Percentiles rank a stretch among this genome's conserved stretches.
phyloP scores from a whole-genome alignment of 1,140 invertebrate genomes.

The Tetranychus cinnabarinus region DNA sequence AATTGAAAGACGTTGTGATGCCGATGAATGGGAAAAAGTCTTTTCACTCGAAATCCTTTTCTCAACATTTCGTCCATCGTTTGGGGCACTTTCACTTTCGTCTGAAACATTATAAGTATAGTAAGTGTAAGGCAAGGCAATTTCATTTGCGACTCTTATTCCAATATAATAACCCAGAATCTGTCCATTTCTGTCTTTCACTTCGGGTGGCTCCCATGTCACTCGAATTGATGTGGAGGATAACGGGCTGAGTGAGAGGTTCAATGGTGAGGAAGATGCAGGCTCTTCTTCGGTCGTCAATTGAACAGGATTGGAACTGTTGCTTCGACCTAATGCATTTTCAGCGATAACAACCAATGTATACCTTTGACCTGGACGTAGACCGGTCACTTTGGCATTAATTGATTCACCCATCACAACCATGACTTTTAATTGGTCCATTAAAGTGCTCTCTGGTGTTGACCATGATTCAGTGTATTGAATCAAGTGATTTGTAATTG shows the following conservation, averaged over 20 bases:
- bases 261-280: constrained; percentile 43
- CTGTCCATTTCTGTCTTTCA: neutral
- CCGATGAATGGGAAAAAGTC: constrained; percentile 6
- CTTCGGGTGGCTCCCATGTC: constrained; percentile 31
- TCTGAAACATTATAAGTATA: neutral
- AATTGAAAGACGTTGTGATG: constrained; percentile 12
- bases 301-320: constrained; percentile 57
- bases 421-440: neutral
- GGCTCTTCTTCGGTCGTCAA: constrained; percentile 57
- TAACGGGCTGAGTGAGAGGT: constrained; percentile 38
- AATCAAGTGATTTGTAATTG: constrained; percentile 24
- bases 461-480: constrained; percentile 15
- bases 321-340: constrained; percentile 36
- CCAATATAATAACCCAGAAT: constrained; percentile 23
- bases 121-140: neutral
- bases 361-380: constrained; percentile 63
- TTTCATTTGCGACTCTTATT: constrained; percentile 15
- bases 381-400: constrained; percentile 22
- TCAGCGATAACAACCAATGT: constrained; percentile 66
- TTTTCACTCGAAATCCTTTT: constrained; percentile 33
- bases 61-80: constrained; percentile 28
- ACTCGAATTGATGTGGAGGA: constrained; percentile 49
- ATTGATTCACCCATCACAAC: neutral
- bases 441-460: neutral
- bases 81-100: neutral